Percentiles rank a stretch among this genome's conserved stretches.
phyloP scores from a whole-genome alignment of 2,888 invertebrate genomes.

The Endotricha flammealis region DNA sequence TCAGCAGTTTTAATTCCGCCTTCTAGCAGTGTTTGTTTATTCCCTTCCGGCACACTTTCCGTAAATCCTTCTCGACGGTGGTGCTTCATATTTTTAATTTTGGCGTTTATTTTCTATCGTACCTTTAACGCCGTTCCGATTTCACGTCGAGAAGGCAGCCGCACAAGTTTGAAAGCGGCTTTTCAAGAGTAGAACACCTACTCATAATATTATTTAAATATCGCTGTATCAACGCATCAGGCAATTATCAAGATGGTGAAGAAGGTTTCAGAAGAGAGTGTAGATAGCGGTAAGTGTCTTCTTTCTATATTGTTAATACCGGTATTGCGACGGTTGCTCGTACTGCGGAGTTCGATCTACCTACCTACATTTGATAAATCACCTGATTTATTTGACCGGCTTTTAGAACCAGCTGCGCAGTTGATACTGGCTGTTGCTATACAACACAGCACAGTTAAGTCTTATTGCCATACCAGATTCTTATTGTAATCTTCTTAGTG shows the following conservation, averaged over 20 bases:
- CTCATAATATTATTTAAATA: conserved; percentile 62
- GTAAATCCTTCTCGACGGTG: conserved; percentile 72
- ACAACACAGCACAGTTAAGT: background rate
- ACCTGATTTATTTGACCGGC: conserved; percentile 27
- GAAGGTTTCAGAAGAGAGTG: conserved; percentile 77
- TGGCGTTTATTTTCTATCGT: conserved; percentile 56
- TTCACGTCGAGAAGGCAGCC: conserved; percentile 75
- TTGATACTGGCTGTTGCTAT: conserved; percentile 21
- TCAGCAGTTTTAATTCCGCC: conserved; percentile 79
- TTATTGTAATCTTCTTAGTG: background rate
- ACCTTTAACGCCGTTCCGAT: conserved; percentile 65
- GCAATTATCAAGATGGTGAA: conserved; percentile 72
- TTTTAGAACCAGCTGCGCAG: conserved; percentile 36
- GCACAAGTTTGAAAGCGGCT: conserved; percentile 77
- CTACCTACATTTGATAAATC: conserved; percentile 14
- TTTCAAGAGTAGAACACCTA: conserved; percentile 72
- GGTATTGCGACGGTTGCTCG: conserved; percentile 12
- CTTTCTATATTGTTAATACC: conserved; percentile 18
- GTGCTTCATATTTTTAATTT: conserved; percentile 61
- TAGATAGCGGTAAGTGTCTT: conserved; percentile 70
- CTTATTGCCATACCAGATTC: too few relatives aligned
- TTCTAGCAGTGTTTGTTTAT: conserved; percentile 76
- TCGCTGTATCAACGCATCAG: conserved; percentile 63
- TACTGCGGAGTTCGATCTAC: conserved; percentile 6
- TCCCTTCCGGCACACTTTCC: conserved; percentile 68